Conservation (phyloP, 2,113 vertebrate genomes). For the Morone chrysops region DNA sequence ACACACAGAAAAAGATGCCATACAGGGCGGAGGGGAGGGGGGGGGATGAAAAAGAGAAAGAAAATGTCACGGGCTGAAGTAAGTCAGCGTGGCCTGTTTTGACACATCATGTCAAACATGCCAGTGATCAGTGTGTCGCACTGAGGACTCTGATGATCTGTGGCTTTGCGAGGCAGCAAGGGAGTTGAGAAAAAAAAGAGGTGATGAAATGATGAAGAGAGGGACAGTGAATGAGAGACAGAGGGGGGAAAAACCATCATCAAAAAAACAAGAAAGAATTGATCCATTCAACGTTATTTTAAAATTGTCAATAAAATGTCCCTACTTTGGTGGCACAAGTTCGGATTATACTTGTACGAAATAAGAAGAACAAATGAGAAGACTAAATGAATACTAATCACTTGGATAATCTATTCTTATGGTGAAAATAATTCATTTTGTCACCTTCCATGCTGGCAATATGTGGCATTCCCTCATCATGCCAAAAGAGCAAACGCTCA, state of each 20-base stretch:
- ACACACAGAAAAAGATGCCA: constrained; percentile 32
- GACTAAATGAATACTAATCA: not conserved
- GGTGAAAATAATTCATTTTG: constrained; percentile 29
- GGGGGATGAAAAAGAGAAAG: constrained; percentile 27
- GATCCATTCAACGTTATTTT: not conserved
- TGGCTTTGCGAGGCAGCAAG: constrained; percentile 31
- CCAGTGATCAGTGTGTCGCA: constrained; percentile 21
- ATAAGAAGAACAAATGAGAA: not conserved
- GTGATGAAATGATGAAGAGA: constrained; percentile 45
- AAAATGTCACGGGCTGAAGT: constrained; percentile 53
- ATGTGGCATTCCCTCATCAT: constrained; percentile 32
- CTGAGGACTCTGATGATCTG: constrained; percentile 33
- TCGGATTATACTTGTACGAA: not conserved
- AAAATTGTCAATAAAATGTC: not conserved
- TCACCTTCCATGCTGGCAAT: constrained; percentile 30
- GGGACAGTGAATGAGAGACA: constrained; percentile 20
- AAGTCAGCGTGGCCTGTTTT: constrained; percentile 65
- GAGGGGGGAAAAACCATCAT: not conserved
- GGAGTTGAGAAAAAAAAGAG: constrained; percentile 6
- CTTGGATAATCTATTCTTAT: not conserved
- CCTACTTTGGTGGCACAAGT: not conserved
- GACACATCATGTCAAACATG: constrained; percentile 68
- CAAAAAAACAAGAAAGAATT: not conserved
- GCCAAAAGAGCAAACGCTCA: constrained; percentile 42
- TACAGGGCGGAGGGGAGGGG: not conserved